Base-by-base conservation (phyloP, 1,140 invertebrate genomes). In the Marisa cornuarietis region DNA sequence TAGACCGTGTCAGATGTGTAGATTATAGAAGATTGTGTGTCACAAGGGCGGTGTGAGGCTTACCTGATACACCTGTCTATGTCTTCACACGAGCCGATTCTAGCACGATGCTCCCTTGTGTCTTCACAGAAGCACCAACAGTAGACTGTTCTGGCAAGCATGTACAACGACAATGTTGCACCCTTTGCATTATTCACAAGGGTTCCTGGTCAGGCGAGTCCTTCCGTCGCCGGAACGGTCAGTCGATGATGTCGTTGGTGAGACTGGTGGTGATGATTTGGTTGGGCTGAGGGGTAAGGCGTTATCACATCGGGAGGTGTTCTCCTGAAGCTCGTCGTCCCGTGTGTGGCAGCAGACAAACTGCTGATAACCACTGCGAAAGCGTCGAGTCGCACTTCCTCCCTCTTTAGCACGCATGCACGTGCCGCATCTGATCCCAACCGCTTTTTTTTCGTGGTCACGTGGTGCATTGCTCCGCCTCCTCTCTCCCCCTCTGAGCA, bases 191-290 rank as follows among this genome's bases (percentile, higher is more conserved):
- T n/a, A 6, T 18, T 22, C 52, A 51, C n/a, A 49, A 3, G 13
- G 3, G 75, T 20, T 77, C 54, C 24, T 66, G 75, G 14, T 77
- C 54, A 52, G 26, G 72, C 20, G 66, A 61, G 13, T 77, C 54
- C 24, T 77, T 52, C 24, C 63, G 75, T 18, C 63, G 54, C 24
- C 63, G 58, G 24, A 10, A 61, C 18, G 66, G 75, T 22, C 10
- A 18, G 65, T 4, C 0, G 77, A 22, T 0, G 77, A 24, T 72
- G 77, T 31, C 9, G 68, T 31, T 71, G 77, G 14, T 72, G 68
- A 4, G 9, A 68, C 24, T 72, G 68, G 13, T 72, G 77, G 16
- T 72, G 68, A 4, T 71, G 77, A 20, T 51, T 68, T 31, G 5
- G 10, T 24, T 51, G 6, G 31, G 31, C 31, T 42, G 31, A 42